Evolutionary conservation across 92 coral and sea anemone species (phyloP).

Genomic region (Zoanthus sociatus): DNA sequence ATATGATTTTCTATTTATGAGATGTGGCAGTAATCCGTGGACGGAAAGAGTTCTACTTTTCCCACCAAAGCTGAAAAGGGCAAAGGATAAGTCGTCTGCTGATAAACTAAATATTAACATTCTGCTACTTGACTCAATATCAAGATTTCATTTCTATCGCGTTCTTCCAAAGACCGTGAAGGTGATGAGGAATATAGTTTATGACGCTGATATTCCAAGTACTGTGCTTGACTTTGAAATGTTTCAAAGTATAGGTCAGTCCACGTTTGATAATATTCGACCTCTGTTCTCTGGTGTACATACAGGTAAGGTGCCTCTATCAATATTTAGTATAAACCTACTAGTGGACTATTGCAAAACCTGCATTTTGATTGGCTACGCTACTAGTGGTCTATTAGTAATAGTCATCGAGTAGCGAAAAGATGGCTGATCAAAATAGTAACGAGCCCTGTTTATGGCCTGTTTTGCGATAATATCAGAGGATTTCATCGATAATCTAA

Average conservation of each 20-base stretch:
- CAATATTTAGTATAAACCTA: too few species aligned
- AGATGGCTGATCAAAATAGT: too few species aligned
- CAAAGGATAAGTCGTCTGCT: not conserved
- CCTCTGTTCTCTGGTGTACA: constrained; percentile 67
- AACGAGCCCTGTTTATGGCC: too few species aligned
- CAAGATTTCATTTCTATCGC: constrained; percentile 74
- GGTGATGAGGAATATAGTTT: constrained; percentile 62
- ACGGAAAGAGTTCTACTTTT: constrained; percentile 50
- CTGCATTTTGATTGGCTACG: too few species aligned
- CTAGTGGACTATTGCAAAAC: too few species aligned
- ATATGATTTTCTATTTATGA: constrained; percentile 47
- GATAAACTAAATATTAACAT: constrained; percentile 61
- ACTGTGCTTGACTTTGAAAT: constrained; percentile 74
- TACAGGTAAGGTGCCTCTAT: constrained; percentile 45
- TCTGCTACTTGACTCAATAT: constrained; percentile 62
- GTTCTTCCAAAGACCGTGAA: constrained; percentile 60
- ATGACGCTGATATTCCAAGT: constrained; percentile 53
- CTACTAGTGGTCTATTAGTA: too few species aligned
- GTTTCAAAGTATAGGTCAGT: constrained; percentile 67
- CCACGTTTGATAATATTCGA: constrained; percentile 69
- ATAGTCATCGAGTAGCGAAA: too few species aligned
- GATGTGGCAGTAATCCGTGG: constrained; percentile 20
- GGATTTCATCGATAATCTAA: too few species aligned
- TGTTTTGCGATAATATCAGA: too few species aligned
- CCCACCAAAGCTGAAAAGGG: constrained; percentile 45